These are phyloP conservation scores for Acanthiza pusilla DNA, from an alignment of 2,797 vertebrate species.

Conservation along the genomic window DNA sequence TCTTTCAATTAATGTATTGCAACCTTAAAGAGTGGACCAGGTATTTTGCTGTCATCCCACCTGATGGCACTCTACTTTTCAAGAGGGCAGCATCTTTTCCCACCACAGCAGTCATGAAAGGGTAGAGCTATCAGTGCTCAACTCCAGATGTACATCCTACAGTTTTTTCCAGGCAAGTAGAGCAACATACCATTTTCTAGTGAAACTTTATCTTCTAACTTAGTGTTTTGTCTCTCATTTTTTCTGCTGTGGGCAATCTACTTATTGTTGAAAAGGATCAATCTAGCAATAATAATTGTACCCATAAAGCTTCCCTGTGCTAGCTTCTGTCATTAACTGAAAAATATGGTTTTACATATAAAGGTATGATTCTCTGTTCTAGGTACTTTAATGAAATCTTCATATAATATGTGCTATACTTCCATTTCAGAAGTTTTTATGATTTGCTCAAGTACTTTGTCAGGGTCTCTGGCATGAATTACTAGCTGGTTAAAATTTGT, in stretches of 20 bases:
- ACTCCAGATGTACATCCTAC: background rate
- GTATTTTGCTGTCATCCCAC: background rate
- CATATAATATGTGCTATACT: background rate
- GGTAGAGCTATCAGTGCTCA: background rate
- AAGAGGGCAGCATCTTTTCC: background rate
- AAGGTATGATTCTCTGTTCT: background rate
- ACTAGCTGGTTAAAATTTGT: background rate
- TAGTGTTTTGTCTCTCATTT: background rate
- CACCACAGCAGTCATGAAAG: background rate
- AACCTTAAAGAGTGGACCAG: background rate
- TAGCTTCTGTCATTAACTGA: background rate
- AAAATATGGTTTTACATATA: background rate
- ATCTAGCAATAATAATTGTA: background rate
- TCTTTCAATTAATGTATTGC: background rate
- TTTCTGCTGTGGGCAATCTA: background rate
- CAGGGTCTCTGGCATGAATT: background rate
- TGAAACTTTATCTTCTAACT: background rate
- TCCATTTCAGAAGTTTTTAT: background rate
- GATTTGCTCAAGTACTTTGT: background rate
- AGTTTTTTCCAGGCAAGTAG: background rate
- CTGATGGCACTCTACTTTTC: background rate
- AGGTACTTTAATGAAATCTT: background rate
- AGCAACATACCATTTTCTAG: background rate
- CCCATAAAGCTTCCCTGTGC: background rate
- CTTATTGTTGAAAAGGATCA: background rate